Conservation (phyloP, 2,888 invertebrate species). For the Spodoptera exigua region DNA sequence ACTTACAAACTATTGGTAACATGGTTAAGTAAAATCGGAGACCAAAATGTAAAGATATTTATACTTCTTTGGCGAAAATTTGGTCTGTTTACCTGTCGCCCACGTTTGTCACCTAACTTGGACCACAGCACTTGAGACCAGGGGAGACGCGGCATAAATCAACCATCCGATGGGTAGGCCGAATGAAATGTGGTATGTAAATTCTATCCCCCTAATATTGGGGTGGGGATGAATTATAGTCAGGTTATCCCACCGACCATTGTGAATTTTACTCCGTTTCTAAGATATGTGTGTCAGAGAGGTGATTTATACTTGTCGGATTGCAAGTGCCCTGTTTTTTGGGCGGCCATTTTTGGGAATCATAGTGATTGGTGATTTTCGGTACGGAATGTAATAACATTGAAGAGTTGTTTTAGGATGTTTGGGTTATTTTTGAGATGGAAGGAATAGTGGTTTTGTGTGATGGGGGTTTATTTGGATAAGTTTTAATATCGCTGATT, state of each 20-base stretch:
- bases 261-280: constrained; percentile 58
- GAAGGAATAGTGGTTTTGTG: neutral
- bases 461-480: too few species aligned
- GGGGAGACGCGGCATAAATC: constrained; percentile 74
- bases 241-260: constrained; percentile 70
- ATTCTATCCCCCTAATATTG: constrained; percentile 73
- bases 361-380: constrained; percentile 27
- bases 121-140: constrained; percentile 58
- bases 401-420: constrained; percentile 3
- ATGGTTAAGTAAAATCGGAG: too few species aligned
- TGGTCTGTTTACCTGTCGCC: too few species aligned
- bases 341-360: constrained; percentile 32
- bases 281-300: constrained; percentile 50
- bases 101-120: constrained; percentile 23
- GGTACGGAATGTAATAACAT: neutral
- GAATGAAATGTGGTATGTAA: constrained; percentile 78
- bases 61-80: neutral
- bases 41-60: too few species aligned
- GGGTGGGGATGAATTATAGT: constrained; percentile 71
- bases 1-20: too few species aligned
- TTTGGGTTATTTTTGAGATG: too few species aligned
- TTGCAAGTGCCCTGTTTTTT: constrained; percentile 44
- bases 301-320: constrained; percentile 51
- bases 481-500: too few species aligned
- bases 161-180: constrained; percentile 68